These are phyloP conservation scores for Caenorhabditis angaria DNA, from an alignment of 2,888 invertebrate genomes.

Conservation along the genomic window DNA sequence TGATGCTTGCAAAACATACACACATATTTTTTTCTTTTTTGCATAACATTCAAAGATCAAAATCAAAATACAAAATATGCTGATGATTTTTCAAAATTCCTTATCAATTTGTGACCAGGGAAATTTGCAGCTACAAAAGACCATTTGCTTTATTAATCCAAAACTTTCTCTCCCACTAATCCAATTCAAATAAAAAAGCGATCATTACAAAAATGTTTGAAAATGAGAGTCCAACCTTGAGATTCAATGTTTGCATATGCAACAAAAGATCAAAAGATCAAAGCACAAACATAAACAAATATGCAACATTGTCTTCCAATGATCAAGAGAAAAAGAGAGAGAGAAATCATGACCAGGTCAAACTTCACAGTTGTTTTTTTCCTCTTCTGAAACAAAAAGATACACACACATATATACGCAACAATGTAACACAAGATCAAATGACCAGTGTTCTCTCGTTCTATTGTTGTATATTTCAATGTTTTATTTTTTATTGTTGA, in stretches of 20 bases:
- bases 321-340: background rate
- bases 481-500: background rate
- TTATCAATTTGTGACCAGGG: too few relatives aligned
- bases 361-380: background rate
- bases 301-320: background rate
- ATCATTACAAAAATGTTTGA: too few relatives aligned
- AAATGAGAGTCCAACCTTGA: too few relatives aligned
- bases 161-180: too few relatives aligned
- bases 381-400: background rate
- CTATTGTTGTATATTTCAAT: too few relatives aligned
- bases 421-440: background rate
- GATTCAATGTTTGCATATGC: too few relatives aligned
- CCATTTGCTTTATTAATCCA: too few relatives aligned
- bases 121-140: too few relatives aligned
- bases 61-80: background rate
- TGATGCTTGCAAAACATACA: background rate
- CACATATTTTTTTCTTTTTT: background rate
- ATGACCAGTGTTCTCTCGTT: background rate
- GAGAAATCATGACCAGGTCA: too few relatives aligned
- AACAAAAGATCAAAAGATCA: background rate
- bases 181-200: too few relatives aligned
- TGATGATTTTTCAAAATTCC: too few relatives aligned
- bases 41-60: background rate
- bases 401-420: too few relatives aligned
- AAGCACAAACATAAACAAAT: background rate